Evolutionary conservation across 1,140 invertebrate species (phyloP).

Genomic region (Chelonus insularis): DNA sequence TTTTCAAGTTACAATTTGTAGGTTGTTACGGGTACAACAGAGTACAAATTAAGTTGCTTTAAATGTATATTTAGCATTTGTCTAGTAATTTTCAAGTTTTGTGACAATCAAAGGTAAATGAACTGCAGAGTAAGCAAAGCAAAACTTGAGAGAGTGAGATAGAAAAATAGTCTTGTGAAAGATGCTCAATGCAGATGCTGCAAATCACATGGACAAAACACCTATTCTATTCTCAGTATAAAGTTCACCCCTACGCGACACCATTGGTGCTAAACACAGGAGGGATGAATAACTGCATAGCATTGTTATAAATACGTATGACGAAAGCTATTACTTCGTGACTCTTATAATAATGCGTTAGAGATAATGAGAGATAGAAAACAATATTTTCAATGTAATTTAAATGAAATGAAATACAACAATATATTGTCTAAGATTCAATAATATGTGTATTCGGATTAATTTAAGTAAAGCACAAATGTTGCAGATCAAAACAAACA

Average conservation of each 20-base stretch:
- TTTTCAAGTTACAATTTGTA: too few species aligned
- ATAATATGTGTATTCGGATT: not conserved
- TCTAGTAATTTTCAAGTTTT: not conserved
- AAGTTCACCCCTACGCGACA: conserved; percentile 2
- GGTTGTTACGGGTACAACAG: too few species aligned
- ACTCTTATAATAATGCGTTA: too few species aligned
- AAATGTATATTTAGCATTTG: too few species aligned
- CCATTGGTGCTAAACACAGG: too few species aligned
- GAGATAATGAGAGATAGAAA: too few species aligned
- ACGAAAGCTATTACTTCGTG: too few species aligned
- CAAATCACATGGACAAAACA: conserved; percentile 50
- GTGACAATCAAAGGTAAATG: not conserved
- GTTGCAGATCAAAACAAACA: not conserved
- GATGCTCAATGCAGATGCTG: conserved; percentile 56
- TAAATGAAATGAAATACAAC: too few species aligned
- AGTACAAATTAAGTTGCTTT: too few species aligned
- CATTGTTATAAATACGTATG: not conserved
- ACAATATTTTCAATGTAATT: too few species aligned
- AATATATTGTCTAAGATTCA: too few species aligned
- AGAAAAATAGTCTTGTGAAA: conserved; percentile 10
- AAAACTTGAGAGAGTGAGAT: not conserved
- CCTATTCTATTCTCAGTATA: conserved; percentile 39
- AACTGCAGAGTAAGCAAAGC: not conserved
- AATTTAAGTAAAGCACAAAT: not conserved
- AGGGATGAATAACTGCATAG: not conserved